Evolutionary conservation across 2,888 invertebrate species (phyloP).

Genomic region (Chrysotoxum bicinctum): DNA sequence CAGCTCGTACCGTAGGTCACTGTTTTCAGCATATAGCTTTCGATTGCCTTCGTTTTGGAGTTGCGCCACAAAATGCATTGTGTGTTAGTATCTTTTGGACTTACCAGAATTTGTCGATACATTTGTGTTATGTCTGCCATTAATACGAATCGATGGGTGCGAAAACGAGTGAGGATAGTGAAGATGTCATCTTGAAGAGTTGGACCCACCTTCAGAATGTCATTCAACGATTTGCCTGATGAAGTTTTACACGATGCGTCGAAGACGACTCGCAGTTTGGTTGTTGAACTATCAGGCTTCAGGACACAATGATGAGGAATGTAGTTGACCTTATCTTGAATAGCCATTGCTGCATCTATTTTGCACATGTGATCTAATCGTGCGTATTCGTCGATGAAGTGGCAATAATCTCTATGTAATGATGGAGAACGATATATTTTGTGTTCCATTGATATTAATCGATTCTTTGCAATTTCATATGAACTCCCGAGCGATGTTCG

Average conservation of each 20-base stretch:
- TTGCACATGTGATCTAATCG: conserved; percentile 15
- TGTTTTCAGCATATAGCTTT: too few species aligned
- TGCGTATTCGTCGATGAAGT: conserved; percentile 21
- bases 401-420: conserved; percentile 26
- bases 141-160: conserved; percentile 13
- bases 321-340: conserved; percentile 18
- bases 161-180: conserved; percentile 11
- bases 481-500: too few species aligned
- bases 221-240: conserved; percentile 22
- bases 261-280: too few species aligned
- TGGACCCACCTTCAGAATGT: conserved; percentile 27
- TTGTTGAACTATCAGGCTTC: conserved; percentile 6
- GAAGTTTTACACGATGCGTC: too few species aligned
- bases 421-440: conserved; percentile 33
- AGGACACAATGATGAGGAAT: conserved; percentile 32
- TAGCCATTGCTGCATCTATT: conserved; percentile 18
- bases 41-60: too few species aligned
- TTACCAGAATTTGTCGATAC: too few species aligned
- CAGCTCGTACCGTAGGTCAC: too few species aligned
- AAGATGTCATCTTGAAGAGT: conserved; percentile 38
- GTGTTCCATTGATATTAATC: conserved; percentile 34
- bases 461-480: conserved; percentile 21
- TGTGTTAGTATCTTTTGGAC: too few species aligned
- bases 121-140: conserved; percentile 30
- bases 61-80: too few species aligned